Evolutionary conservation across 2,797 vertebrate species (phyloP).

Genomic region (Anguilla pacifica): DNA sequence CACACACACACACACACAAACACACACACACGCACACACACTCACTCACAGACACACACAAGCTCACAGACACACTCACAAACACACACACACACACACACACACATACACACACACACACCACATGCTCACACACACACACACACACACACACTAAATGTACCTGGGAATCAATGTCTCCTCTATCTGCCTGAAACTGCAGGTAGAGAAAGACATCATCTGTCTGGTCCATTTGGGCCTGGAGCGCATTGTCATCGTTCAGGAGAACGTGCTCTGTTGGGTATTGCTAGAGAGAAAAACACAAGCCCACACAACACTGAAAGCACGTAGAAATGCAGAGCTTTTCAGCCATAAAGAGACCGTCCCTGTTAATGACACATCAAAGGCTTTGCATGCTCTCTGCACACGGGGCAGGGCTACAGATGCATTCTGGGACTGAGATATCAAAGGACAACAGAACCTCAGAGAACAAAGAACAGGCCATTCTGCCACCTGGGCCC

Average conservation of each 20-base stretch:
- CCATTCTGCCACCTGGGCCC: too few relatives aligned
- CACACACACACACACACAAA: neutral
- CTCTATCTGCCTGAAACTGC: conserved; percentile 82
- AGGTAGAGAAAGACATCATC: conserved; percentile 82
- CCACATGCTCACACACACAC: neutral
- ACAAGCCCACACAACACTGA: neutral
- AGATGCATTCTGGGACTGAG: too few relatives aligned
- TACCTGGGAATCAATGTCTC: conserved; percentile 85
- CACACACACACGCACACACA: neutral
- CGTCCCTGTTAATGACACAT: too few relatives aligned
- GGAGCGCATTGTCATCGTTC: conserved; percentile 73
- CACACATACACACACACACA: neutral
- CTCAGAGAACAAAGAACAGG: too few relatives aligned
- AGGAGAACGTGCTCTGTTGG: conserved; percentile 81
- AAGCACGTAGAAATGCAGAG: neutral
- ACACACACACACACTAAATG: neutral
- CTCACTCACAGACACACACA: neutral
- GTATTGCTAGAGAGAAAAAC: conserved; percentile 69
- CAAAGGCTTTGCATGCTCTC: too few relatives aligned
- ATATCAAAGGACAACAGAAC: too few relatives aligned
- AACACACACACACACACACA: neutral
- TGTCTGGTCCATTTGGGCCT: conserved; percentile 72
- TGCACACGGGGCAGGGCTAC: too few relatives aligned
- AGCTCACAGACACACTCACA: neutral
- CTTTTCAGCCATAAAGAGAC: too few relatives aligned